Evolutionary conservation across 2,888 invertebrate species (phyloP).

Genomic region (Cantharis flavilabris): DNA sequence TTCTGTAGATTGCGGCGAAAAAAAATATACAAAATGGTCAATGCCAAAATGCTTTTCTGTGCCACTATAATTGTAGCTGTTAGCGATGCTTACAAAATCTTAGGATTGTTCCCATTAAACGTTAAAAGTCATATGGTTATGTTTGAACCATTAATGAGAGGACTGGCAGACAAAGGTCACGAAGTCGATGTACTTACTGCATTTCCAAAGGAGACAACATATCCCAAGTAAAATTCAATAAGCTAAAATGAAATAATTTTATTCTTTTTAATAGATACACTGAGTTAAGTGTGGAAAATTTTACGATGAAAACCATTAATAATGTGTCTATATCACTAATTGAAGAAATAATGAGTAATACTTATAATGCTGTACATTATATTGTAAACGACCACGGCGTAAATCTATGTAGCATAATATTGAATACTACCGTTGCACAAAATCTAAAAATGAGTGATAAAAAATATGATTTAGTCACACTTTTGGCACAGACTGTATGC

Average conservation of each 20-base stretch:
- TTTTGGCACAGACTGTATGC: conserved; percentile 63
- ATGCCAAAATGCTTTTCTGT: not conserved
- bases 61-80: conserved; percentile 38
- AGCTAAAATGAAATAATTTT: not conserved
- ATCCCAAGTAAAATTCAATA: not conserved
- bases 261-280: conserved; percentile 15
- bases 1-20: not conserved
- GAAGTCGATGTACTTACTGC: conserved; percentile 61
- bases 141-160: conserved; percentile 58
- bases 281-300: conserved; percentile 8
- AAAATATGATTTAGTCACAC: conserved; percentile 64
- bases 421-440: conserved; percentile 33
- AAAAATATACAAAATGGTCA: not conserved
- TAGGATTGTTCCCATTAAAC: conserved; percentile 59
- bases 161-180: conserved; percentile 58
- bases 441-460: conserved; percentile 40
- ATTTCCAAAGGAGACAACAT: conserved; percentile 52
- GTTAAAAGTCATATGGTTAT: conserved; percentile 60
- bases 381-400: conserved; percentile 12
- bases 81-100: conserved; percentile 54
- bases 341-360: not conserved
- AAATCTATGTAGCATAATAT: conserved; percentile 30
- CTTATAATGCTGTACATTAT: not conserved
- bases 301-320: conserved; percentile 4
- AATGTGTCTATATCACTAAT: conserved; percentile 13